Evolutionary conservation across 2,888 invertebrate species (phyloP).

Genomic region (Proisotoma minuta): DNA sequence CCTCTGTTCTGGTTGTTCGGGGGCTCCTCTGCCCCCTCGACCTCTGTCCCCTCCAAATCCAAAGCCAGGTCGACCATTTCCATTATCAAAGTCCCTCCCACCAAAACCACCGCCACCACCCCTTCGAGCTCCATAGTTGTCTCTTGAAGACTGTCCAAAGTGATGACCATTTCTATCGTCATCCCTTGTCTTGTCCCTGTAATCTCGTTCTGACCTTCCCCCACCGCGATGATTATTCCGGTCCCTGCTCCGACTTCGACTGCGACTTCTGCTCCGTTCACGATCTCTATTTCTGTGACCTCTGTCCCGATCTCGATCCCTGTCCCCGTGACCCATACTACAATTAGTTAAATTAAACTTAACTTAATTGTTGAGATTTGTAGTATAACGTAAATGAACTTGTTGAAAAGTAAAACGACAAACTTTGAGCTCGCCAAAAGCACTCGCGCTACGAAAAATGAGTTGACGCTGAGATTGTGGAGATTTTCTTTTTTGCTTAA

Average conservation of each 20-base stretch:
- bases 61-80: not conserved
- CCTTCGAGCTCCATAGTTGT: not conserved
- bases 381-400: no score
- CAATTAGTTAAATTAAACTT: no score
- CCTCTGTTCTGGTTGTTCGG: slow-evolving; percentile 27
- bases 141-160: not conserved
- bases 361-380: no score
- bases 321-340: no score
- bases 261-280: not conserved
- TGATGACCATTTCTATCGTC: not conserved
- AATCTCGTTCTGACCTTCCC: not conserved
- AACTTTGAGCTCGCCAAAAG: no score
- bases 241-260: not conserved
- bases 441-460: no score
- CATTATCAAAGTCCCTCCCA: not conserved
- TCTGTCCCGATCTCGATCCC: not conserved
- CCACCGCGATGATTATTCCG: not conserved
- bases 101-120: not conserved
- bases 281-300: not conserved
- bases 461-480: no score
- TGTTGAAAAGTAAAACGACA: no score
- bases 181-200: not conserved
- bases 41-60: not conserved
- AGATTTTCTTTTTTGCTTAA: no score
- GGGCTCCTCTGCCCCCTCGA: not conserved